Conservation (phyloP, 1,140 invertebrate genomes). For the Bathynomus jamesi region DNA sequence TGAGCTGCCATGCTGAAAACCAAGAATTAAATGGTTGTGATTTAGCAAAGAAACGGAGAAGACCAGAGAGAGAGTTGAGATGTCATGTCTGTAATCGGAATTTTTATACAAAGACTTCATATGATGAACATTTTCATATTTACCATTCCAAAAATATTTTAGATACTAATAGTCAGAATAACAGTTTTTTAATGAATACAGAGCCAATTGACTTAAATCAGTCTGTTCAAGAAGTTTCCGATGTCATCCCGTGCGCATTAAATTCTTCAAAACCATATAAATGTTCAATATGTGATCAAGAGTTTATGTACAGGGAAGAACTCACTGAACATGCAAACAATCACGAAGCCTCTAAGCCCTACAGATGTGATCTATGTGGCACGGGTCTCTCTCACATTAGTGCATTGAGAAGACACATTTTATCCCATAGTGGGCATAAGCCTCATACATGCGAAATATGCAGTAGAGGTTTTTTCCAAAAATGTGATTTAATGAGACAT, state of each 20-base stretch:
- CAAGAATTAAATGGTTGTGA: slow-evolving; percentile 13
- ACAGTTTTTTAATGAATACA: slow-evolving; percentile 17
- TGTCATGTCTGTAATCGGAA: slow-evolving; percentile 19
- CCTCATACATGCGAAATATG: slow-evolving; percentile 33
- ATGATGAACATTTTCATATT: slow-evolving; percentile 18
- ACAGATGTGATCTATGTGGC: slow-evolving; percentile 35
- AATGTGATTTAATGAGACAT: slow-evolving; percentile 34
- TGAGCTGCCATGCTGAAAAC: slow-evolving; percentile 8
- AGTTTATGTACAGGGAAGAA: slow-evolving; percentile 30
- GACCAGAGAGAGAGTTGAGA: slow-evolving; percentile 20
- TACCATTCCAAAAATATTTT: slow-evolving; percentile 6
- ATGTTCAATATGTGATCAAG: slow-evolving; percentile 48
- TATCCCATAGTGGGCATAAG: slow-evolving; percentile 31
- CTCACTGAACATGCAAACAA: slow-evolving; percentile 29
- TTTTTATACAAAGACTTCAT: slow-evolving; percentile 26
- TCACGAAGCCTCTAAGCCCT: slow-evolving; percentile 37
- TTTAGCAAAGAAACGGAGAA: slow-evolving; percentile 13
- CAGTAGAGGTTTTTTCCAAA: slow-evolving; percentile 32
- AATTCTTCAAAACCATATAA: slow-evolving; percentile 49
- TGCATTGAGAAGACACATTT: slow-evolving; percentile 28
- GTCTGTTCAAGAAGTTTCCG: slow-evolving; percentile 10
- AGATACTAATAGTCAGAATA: slow-evolving; percentile 22
- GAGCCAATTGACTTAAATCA: slow-evolving; percentile 16
- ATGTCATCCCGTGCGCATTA: slow-evolving; percentile 18
- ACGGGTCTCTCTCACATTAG: slow-evolving; percentile 35